Evolutionary conservation across 2,113 vertebrate species (phyloP), one percentile per base, ranked within the genome.

Genomic region (Eupsittula cactorum): DNA sequence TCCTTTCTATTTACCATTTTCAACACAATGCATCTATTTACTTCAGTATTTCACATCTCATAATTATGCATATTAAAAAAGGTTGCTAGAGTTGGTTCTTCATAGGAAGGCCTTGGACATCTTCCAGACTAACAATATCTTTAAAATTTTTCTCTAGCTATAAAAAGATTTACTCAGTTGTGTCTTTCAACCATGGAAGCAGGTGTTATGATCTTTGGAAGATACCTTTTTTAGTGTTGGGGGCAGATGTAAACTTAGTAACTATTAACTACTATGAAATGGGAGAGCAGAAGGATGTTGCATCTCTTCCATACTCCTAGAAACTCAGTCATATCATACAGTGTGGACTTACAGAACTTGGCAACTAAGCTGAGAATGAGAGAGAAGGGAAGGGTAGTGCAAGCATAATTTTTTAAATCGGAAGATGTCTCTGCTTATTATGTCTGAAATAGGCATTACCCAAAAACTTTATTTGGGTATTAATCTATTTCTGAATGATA

Each of bases 171-270:
- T 53, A 57, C 37, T 71, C 29, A 29, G 28, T 27, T 63, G 15
- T 52, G 23, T 67, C 28, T 90, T 90, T 74, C 50, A 88, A 74
- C 68, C 35, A 52, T 13, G 25, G 88, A 62, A 70, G 20, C 27
- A 81, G 42, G 62, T 63, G 31, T 74, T 93, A 31, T 63, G 39
- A 74, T 76, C 80, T 88, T 62, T 69, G 53, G 33, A 92, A 82
- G 59, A 39, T 23, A 86, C 24, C 29, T 69, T 92, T 92, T 92
- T 44, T 11, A 52, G 35, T 65, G 50, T 84, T 71, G 33, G 39
- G 53, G 73, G 35, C 37, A 80, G 73, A 84, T 55, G 27, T 41
- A 82, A 90, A 70, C 47, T 78, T 59, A 47, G 19, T 35, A 86
- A 85, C 23, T 35, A 88, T 70, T 69, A 88, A 49, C 37, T 73